A percentile compares a stretch with the other conserved stretches of the same genome.
These are phyloP conservation scores for Drosophila athabasca DNA, from an alignment of 1,140 invertebrate species.

Conservation along the genomic window DNA sequence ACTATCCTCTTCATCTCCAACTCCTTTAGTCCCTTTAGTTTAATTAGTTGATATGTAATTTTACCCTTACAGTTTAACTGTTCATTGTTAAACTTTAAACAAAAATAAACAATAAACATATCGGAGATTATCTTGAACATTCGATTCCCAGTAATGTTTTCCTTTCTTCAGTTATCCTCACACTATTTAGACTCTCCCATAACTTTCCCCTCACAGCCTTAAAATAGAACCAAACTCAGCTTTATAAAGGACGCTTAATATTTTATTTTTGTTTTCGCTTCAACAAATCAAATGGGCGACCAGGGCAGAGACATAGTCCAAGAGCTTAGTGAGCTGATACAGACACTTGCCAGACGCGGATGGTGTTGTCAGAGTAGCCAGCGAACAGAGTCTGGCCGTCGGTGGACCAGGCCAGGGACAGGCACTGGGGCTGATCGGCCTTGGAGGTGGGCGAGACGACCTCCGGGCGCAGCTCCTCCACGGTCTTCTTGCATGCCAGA, in stretches of 20 bases:
- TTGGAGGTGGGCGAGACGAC: constrained; percentile 91
- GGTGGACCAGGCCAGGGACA: constrained; percentile 99
- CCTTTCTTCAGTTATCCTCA: no score
- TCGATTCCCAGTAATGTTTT: no score
- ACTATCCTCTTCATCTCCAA: no score
- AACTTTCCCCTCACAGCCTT: constrained; percentile 4
- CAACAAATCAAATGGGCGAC: constrained; percentile 60
- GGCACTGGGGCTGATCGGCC: constrained; percentile 96
- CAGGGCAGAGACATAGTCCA: constrained; percentile 31
- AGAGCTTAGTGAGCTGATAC: constrained; percentile 85
- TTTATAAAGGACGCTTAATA: constrained; percentile 39
- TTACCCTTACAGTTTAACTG: no score
- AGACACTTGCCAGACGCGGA: constrained; percentile 99
- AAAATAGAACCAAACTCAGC: background rate
- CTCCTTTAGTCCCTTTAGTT: no score
- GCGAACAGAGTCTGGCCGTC: constrained; percentile 99
- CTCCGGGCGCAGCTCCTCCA: constrained; percentile 98
- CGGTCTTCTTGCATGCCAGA: constrained; percentile 99
- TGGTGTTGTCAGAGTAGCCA: constrained; percentile 99
- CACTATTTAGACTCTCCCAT: background rate
- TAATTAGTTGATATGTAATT: no score
- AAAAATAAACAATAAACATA: no score
- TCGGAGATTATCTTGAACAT: no score
- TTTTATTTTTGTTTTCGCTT: constrained; percentile 60
- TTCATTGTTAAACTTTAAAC: no score